Conservation (phyloP, 2,797 vertebrate species). For the Ataeniobius toweri region DNA sequence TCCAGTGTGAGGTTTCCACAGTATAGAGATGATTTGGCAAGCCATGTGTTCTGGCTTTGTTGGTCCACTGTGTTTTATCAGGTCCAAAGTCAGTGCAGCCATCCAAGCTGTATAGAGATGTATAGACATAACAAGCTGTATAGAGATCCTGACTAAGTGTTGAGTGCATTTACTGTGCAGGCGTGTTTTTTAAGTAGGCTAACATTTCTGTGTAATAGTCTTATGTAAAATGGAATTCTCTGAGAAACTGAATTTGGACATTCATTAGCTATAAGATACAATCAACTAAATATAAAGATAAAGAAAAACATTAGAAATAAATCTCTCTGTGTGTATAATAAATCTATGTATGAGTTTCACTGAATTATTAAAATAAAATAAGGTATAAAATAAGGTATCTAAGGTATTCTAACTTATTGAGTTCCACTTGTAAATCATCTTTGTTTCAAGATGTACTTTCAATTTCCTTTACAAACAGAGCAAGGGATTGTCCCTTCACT, state of each 20-base stretch:
- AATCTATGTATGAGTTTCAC: not conserved
- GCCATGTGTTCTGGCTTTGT: not conserved
- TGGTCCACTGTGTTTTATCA: not conserved
- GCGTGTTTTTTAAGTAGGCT: no score
- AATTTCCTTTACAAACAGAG: conserved; percentile 12
- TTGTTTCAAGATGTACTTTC: conserved; percentile 8
- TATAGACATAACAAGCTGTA: no score
- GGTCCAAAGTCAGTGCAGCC: not conserved
- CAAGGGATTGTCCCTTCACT: conserved; percentile 13
- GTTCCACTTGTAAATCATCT: conserved; percentile 1
- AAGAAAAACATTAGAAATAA: not conserved
- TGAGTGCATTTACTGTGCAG: no score
- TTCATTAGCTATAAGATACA: not conserved
- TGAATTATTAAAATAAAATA: not conserved
- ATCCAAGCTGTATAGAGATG: not conserved
- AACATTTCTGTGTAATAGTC: not conserved
- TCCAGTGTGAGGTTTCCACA: not conserved
- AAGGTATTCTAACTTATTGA: not conserved
- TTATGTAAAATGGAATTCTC: not conserved
- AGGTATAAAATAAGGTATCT: no score
- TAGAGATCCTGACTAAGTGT: no score
- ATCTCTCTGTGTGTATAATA: not conserved
- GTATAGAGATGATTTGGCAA: not conserved
- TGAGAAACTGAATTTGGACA: not conserved
- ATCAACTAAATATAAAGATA: not conserved